Base-by-base conservation (phyloP, 1,140 invertebrate genomes). In the Hylaeus anthracinus region DNA sequence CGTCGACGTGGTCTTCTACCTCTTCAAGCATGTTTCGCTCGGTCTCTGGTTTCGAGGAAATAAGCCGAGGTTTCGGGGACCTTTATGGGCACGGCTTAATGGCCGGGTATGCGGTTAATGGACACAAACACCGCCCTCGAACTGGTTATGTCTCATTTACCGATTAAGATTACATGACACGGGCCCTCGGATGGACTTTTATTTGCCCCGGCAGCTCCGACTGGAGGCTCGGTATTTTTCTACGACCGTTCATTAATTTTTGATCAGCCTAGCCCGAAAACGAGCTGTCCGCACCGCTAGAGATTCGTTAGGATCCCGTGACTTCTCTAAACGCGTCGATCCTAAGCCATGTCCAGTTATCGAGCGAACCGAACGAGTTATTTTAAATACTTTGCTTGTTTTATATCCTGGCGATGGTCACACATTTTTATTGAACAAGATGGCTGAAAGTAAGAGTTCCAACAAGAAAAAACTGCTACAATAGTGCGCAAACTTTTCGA, bases 131-230 rank as follows among this genome's bases (percentile, higher is more conserved):
- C 69, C 75, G 67, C 76, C 75, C 64, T 79, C 80, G 72, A 82
- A 82, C 80, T 82, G 80, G 80, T 82, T 82, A 82, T 82, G 80
- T 82, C 80, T 82, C 80, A 78, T 82, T 82, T 82, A 78, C 80
- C 80, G 80, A 82, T 82, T 82, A 82, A 82, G 80, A 82, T 82
- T 82, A 82, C 74, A 72, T 70, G 80, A 82, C 79, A 72, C 75
- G 75, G 67, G 43, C 67, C 55, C 58, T 72, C 73, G 14, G 39
- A 14, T 12, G 8, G 63, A 82, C 66, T 82, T 72, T 78, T 65
- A 72, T 81, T 77, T 71, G 14, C 15, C n/a, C 6, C 60, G 43
- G 37, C 37, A 5, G 69, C n/a, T 0, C 9, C 15, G 4, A n/a
- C 14, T 39, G 8, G 14, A 45, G 39, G 72, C 41, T 37, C 53